Percentiles rank a stretch among this genome's conserved stretches.
Evolutionary conservation across 2,888 invertebrate genomes (phyloP).

Genomic region (Brassicogethes aeneus): DNA sequence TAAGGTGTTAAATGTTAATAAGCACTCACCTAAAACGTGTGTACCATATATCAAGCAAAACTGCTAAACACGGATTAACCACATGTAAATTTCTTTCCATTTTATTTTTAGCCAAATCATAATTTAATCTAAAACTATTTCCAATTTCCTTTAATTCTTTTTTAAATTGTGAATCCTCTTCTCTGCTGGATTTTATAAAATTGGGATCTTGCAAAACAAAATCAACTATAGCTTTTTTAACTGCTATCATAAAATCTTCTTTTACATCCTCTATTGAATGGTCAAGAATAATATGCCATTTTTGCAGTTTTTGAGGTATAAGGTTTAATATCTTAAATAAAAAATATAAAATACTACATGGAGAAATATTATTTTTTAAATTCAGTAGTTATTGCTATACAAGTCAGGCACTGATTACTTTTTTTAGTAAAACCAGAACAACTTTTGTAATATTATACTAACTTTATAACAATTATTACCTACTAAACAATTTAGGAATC

Average conservation of each 20-base stretch:
- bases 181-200: conserved; percentile 46
- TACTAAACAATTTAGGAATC: too few species aligned
- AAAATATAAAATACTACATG: too few species aligned
- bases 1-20: too few species aligned
- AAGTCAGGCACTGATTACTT: too few species aligned
- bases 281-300: conserved; percentile 51
- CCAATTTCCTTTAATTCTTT: conserved; percentile 52
- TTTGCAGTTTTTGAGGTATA: conserved; percentile 53
- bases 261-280: conserved; percentile 68
- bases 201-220: conserved; percentile 78
- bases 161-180: conserved; percentile 46
- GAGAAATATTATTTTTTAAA: too few species aligned
- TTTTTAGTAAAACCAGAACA: too few species aligned
- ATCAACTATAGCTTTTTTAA: conserved; percentile 88
- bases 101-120: conserved; percentile 37
- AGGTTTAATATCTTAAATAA: conserved; percentile 58
- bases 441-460: too few species aligned
- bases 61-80: conserved; percentile 74
- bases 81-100: conserved; percentile 57
- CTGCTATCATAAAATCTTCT: conserved; percentile 76
- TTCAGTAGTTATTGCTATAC: too few species aligned
- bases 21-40: conserved; percentile 56
- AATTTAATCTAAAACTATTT: conserved; percentile 56
- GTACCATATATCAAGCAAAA: conserved; percentile 74
- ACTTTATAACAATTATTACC: too few species aligned